These are phyloP conservation scores for Tetheella fluctuosa DNA, from an alignment of 2,888 invertebrate species.

Conservation along the genomic window DNA sequence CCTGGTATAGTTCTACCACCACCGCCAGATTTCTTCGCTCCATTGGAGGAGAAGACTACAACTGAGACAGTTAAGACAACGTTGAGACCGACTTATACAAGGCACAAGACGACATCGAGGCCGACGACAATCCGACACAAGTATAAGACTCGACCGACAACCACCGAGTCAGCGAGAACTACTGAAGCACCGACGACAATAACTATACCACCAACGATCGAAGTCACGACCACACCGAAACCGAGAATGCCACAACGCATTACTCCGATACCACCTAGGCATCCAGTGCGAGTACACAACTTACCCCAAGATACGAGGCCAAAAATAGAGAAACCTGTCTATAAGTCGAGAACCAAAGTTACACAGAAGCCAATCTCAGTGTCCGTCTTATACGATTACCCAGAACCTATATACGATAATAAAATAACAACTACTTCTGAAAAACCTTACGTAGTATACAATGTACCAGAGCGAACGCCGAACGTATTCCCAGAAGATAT, in stretches of 20 bases:
- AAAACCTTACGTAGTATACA: slow-evolving; percentile 80
- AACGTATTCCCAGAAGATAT: slow-evolving; percentile 58
- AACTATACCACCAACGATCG: slow-evolving; percentile 68
- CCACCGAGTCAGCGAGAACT: slow-evolving; percentile 63
- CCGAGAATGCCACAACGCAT: slow-evolving; percentile 69
- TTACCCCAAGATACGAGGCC: slow-evolving; percentile 71
- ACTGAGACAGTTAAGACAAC: slow-evolving; percentile 61
- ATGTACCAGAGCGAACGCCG: slow-evolving; percentile 71
- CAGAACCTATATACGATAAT: slow-evolving; percentile 71
- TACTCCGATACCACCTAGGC: slow-evolving; percentile 57
- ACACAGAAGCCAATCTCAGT: slow-evolving; percentile 79
- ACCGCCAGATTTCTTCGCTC: slow-evolving; percentile 93
- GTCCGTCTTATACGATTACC: slow-evolving; percentile 79
- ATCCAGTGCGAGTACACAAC: slow-evolving; percentile 74
- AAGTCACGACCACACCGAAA: slow-evolving; percentile 70
- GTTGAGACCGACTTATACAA: slow-evolving; percentile 57
- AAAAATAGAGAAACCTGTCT: slow-evolving; percentile 73
- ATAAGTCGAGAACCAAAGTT: slow-evolving; percentile 77
- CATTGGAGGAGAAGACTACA: slow-evolving; percentile 83
- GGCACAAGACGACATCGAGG: slow-evolving; percentile 65
- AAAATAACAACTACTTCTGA: slow-evolving; percentile 72
- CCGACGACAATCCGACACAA: slow-evolving; percentile 66
- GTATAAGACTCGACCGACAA: slow-evolving; percentile 71
- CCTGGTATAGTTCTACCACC: slow-evolving; percentile 95
- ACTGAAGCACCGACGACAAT: slow-evolving; percentile 72